Conservation (phyloP, 2,888 invertebrate species). For the Lampropteryx suffumata region DNA sequence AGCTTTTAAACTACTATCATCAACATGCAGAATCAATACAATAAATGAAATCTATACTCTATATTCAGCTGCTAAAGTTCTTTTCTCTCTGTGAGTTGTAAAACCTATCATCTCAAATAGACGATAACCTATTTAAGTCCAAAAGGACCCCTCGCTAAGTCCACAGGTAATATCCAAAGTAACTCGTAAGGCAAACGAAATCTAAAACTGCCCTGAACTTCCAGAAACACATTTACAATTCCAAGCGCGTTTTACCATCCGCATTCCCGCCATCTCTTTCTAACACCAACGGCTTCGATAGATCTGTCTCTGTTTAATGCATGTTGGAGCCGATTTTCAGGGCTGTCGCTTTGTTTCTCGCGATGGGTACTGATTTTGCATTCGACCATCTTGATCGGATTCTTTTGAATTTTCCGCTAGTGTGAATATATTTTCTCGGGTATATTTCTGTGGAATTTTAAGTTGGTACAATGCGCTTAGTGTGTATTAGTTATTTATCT, state of each 20-base stretch:
- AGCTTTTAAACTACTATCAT: too few species aligned
- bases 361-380: conserved; percentile 59
- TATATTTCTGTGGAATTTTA: conserved; percentile 5
- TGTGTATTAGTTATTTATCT: too few species aligned
- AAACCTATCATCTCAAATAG: conserved; percentile 3
- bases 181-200: conserved; percentile 48
- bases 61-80: too few species aligned
- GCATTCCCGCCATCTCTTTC: conserved; percentile 58
- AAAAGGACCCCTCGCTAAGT: conserved; percentile 17
- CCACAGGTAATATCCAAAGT: conserved; percentile 35
- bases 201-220: conserved; percentile 45
- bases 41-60: too few species aligned
- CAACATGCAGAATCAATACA: too few species aligned
- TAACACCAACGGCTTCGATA: conserved; percentile 31
- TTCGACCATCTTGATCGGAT: conserved; percentile 42
- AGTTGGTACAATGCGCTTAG: too few species aligned
- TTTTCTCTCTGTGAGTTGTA: too few species aligned
- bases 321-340: conserved; percentile 69
- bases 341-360: conserved; percentile 63
- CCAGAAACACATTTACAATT: conserved; percentile 70
- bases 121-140: conserved; percentile 10
- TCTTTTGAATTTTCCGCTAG: conserved; percentile 20
- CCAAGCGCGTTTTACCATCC: conserved; percentile 70
- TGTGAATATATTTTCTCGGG: conserved; percentile 12
- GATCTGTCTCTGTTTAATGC: conserved; percentile 52